Conservation (phyloP, 1,140 invertebrate species). For the Cotesia vestalis region DNA sequence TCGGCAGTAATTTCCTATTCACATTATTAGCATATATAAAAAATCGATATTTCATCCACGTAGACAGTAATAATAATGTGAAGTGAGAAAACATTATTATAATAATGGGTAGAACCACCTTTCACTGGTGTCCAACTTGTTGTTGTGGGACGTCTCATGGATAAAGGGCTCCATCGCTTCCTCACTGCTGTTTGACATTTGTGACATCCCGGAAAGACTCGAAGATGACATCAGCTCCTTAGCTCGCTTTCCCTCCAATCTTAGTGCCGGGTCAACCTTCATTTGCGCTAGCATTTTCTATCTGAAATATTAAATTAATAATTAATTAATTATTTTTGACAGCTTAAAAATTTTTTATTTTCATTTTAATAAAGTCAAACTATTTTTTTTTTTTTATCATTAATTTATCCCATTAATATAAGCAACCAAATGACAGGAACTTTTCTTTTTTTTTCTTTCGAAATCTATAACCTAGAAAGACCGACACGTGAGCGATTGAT, state of each 20-base stretch:
- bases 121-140: slow-evolving; percentile 51
- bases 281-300: slow-evolving; percentile 57
- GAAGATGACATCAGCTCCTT: slow-evolving; percentile 63
- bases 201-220: slow-evolving; percentile 63
- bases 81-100: slow-evolving; percentile 1
- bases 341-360: too few species aligned
- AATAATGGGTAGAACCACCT: slow-evolving; percentile 40
- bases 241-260: slow-evolving; percentile 57
- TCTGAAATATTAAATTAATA: slow-evolving; percentile 39
- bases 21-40: slow-evolving; percentile 20
- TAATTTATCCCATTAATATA: too few species aligned
- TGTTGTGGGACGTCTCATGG: slow-evolving; percentile 46
- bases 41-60: slow-evolving; percentile 26
- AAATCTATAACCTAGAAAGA: too few species aligned
- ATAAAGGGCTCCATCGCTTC: slow-evolving; percentile 61
- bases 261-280: slow-evolving; percentile 48
- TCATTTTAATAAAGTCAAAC: too few species aligned
- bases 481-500: neutral
- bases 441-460: slow-evolving; percentile 16
- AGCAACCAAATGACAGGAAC: too few species aligned
- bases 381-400: too few species aligned
- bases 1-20: slow-evolving; percentile 8
- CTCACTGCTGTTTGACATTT: slow-evolving; percentile 63
- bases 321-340: neutral
- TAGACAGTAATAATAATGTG: slow-evolving; percentile 13